A percentile compares a stretch with the other conserved stretches of the same genome.
phyloP scores from a whole-genome alignment of 92 coral and sea anemone genomes.

The Micromussa lordhowensis region DNA sequence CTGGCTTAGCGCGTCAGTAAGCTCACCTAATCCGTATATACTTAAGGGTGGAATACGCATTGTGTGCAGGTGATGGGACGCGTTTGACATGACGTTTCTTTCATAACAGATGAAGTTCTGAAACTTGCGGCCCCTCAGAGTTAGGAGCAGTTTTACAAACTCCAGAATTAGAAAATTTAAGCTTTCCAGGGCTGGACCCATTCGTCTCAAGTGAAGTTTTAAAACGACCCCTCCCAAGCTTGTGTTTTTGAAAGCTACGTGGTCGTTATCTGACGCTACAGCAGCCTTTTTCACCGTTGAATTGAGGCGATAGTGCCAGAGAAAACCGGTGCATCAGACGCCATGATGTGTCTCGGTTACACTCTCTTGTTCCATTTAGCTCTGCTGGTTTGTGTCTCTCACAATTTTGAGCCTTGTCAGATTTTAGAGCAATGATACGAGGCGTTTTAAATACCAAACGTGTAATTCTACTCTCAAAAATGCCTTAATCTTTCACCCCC shows the following conservation, averaged over 20 bases:
- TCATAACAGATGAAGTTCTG: background rate
- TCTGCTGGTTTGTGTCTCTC: background rate
- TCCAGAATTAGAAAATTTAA: background rate
- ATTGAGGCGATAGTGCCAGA: background rate
- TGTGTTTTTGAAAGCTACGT: background rate
- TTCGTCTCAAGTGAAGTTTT: conserved; percentile 10
- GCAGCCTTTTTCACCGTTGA: too few relatives aligned
- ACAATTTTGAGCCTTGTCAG: conserved; percentile 36
- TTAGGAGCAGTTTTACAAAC: conserved; percentile 1
- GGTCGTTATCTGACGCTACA: background rate
- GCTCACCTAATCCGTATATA: conserved; percentile 18
- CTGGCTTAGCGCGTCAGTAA: conserved; percentile 29
- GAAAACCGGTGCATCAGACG: too few relatives aligned
- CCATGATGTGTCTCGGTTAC: background rate
- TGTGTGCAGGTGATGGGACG: background rate
- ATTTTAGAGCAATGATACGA: background rate
- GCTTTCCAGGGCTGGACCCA: background rate
- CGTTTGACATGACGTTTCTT: background rate
- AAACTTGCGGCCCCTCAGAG: background rate
- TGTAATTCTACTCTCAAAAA: conserved; percentile 47
- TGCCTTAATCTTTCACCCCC: conserved; percentile 35
- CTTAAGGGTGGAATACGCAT: conserved; percentile 9
- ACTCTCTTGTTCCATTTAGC: background rate
- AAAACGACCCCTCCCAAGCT: conserved; percentile 23
- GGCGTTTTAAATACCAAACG: background rate